Evolutionary conservation across 2,888 invertebrate genomes (phyloP), one percentile per base, ranked within the genome.

Genomic region (Eupithecia subumbrata): DNA sequence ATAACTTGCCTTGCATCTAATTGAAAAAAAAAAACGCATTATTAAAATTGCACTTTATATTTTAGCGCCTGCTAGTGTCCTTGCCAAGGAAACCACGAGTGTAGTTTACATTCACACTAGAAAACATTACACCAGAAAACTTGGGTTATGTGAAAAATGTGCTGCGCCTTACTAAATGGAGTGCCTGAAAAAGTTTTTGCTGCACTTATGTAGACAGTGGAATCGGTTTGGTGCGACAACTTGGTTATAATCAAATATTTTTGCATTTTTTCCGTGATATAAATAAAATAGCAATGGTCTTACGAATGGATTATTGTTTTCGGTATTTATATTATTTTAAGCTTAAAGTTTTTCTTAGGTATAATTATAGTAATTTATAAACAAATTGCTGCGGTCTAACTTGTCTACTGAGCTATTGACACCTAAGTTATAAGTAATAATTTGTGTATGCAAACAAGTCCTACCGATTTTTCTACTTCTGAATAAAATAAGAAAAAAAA

Each of bases 101-200:
- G 73, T 7, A 70, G 70, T 22, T 52, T 74, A 66, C 25, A 74
- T 66, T 69, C 70, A 25, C 8, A 52, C 52, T n/a, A 56, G 52
- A 56, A 56, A 56, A n/a, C 52, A n/a, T 22, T 56, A 22, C 52
- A 56, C 25, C 5, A 16, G 11, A 43, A 22, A 45, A 25, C 43
- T 43, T 12, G 22, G 1, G 12, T 43, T 67, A 8, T 30, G 37
- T 67, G 40, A 45, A 43, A 22, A 68, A 68, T 68, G 43, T 68
- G 22, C 40, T 25, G 68, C 43, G 25, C 43, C 37, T 45, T 9
- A 40, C n/a, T n/a, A 16, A 68, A 43, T 34, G 64, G 22, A 25
- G 12, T 66, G 16, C 9, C n/a, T 66, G n/a, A n/a, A 66, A 63
- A 30, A 5, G 34, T 37, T 18, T 64, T 37, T 66, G 18, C 34